Conservation (phyloP, 1,140 invertebrate genomes). For the Pseudomyrmex cubaensis region DNA sequence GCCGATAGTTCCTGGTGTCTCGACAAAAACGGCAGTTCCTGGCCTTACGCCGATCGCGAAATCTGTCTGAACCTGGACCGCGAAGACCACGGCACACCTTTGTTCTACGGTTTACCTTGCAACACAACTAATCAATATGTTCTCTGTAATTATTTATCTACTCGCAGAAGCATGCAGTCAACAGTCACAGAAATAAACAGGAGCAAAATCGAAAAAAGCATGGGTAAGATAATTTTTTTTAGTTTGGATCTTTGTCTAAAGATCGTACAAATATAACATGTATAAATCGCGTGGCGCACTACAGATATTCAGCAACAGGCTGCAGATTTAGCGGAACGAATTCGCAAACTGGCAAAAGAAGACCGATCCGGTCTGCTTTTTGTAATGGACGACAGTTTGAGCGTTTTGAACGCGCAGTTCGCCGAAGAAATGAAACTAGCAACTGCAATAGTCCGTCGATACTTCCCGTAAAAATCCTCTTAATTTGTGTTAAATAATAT, state of each 20-base stretch:
- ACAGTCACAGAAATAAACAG: not conserved
- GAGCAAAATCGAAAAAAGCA: not conserved
- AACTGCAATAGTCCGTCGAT: constrained; percentile 15
- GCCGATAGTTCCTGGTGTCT: constrained; percentile 59
- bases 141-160: constrained; percentile 36
- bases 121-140: constrained; percentile 59
- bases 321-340: constrained; percentile 14
- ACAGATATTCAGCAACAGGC: constrained; percentile 17
- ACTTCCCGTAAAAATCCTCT: constrained; percentile 23
- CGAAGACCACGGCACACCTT: constrained; percentile 54
- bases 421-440: constrained; percentile 37
- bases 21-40: constrained; percentile 42
- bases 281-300: not conserved
- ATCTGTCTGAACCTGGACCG: constrained; percentile 66
- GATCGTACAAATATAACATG: not conserved
- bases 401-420: constrained; percentile 27
- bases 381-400: constrained; percentile 43
- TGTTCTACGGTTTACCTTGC: constrained; percentile 65
- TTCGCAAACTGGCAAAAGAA: constrained; percentile 12
- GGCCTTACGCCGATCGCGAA: constrained; percentile 8
- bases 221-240: not conserved
- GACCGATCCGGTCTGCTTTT: constrained; percentile 7
- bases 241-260: too few relatives aligned
- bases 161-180: not conserved
- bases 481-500: too few relatives aligned